phyloP scores from a whole-genome alignment of 2,113 vertebrate genomes.

The Indri indri region DNA sequence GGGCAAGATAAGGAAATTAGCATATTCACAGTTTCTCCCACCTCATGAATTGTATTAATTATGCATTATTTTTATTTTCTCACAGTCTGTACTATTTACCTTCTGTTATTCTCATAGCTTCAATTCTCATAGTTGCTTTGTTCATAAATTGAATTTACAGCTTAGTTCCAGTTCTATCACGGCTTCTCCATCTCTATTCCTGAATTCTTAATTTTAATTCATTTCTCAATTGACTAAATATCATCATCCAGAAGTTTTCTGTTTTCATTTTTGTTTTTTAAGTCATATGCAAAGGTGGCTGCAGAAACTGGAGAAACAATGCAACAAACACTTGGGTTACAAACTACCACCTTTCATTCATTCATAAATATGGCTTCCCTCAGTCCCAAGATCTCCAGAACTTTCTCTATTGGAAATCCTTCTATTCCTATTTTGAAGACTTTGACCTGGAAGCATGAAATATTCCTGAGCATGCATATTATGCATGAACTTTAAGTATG shows the following conservation, averaged over 20 bases:
- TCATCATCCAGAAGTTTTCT: not conserved
- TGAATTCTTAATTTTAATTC: not conserved
- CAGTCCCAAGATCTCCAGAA: not conserved
- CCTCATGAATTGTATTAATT: not conserved
- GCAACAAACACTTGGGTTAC: not conserved
- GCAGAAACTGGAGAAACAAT: not conserved
- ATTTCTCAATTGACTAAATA: not conserved
- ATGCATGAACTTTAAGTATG: not conserved
- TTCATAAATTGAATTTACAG: not conserved
- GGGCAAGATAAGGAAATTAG: not conserved
- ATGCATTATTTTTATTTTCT: not conserved
- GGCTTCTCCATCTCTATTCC: not conserved
- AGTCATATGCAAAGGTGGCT: not conserved
- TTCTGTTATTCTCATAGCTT: not conserved
- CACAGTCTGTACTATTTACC: not conserved
- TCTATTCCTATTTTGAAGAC: not conserved
- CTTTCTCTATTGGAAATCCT: not conserved
- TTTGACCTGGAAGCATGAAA: not conserved
- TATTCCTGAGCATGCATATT: not conserved
- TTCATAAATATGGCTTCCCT: not conserved
- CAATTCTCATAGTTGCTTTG: not conserved
- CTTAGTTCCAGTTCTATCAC: not conserved
- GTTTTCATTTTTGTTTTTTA: not conserved
- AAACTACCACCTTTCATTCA: not conserved
- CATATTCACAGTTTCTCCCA: not conserved